Percentiles rank a stretch among this genome's conserved stretches.
phyloP scores from a whole-genome alignment of 2,888 invertebrate species.

The Folsomia manolachei region DNA sequence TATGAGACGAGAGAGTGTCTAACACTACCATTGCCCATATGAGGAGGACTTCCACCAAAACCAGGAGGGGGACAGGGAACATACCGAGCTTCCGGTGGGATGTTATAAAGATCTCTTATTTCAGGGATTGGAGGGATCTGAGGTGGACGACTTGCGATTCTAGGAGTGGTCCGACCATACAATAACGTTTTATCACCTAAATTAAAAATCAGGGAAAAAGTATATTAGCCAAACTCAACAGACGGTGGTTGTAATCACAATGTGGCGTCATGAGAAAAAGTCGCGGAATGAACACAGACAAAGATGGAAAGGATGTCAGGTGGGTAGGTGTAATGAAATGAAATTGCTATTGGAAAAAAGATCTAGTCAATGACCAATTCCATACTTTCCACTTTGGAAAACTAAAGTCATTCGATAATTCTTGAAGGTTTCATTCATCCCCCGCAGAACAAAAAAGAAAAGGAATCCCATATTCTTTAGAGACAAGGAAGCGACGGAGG shows the following conservation, averaged over 20 bases:
- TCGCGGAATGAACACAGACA: not conserved
- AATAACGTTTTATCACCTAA: slow-evolving; percentile 56
- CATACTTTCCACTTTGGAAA: not conserved
- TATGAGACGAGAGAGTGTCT: slow-evolving; percentile 53
- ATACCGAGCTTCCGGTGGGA: slow-evolving; percentile 69
- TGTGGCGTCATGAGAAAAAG: no score
- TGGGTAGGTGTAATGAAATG: not conserved
- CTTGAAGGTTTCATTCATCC: not conserved
- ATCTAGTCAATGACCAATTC: not conserved
- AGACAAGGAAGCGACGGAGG: no score
- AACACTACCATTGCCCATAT: slow-evolving; percentile 61
- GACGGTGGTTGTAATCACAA: not conserved
- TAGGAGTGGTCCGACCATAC: slow-evolving; percentile 53
- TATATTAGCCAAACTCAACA: not conserved
- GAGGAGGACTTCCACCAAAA: slow-evolving; percentile 60
- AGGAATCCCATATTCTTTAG: not conserved
- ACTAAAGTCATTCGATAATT: not conserved
- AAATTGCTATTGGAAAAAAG: not conserved
- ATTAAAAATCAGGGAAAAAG: slow-evolving; percentile 9
- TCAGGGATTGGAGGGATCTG: slow-evolving; percentile 75
- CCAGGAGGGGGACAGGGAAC: slow-evolving; percentile 74
- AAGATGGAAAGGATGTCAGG: not conserved
- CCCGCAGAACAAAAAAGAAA: not conserved
- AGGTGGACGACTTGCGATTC: slow-evolving; percentile 65
- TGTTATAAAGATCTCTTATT: slow-evolving; percentile 64